Percentiles rank a stretch among this genome's conserved stretches.
These are phyloP conservation scores for Aphelinus certus DNA, from an alignment of 1,140 invertebrate genomes.

Conservation along the genomic window DNA sequence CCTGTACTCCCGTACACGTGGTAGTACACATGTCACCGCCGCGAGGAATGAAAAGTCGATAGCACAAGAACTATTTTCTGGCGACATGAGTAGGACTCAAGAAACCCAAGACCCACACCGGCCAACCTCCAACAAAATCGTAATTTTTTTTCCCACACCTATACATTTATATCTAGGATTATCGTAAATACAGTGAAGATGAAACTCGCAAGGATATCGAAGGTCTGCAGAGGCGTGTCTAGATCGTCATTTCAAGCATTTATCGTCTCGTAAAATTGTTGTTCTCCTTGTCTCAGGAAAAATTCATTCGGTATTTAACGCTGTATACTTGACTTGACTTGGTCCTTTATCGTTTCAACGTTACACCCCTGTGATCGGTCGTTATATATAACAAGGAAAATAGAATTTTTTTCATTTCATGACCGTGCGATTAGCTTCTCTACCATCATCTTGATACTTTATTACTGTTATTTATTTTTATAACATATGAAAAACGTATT, in stretches of 20 bases:
- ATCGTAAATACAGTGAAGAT: conserved; percentile 48
- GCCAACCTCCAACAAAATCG: neutral
- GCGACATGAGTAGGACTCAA: neutral
- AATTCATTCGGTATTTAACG: conserved; percentile 54
- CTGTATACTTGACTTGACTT: conserved; percentile 42
- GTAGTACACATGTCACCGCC: too few species aligned
- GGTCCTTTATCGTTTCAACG: too few species aligned
- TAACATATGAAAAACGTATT: too few species aligned
- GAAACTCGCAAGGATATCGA: conserved; percentile 43
- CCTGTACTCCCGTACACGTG: neutral
- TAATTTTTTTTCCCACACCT: conserved; percentile 7
- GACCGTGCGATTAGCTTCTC: too few species aligned
- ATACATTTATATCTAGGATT: conserved; percentile 41
- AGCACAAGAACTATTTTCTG: neutral
- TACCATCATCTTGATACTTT: too few species aligned
- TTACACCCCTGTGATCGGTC: too few species aligned
- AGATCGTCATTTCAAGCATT: conserved; percentile 43
- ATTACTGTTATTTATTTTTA: too few species aligned
- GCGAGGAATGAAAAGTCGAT: conserved; percentile 27
- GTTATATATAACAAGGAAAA: too few species aligned
- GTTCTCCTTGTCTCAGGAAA: conserved; percentile 37
- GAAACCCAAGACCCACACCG: neutral
- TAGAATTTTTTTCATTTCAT: too few species aligned
- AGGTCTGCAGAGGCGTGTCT: conserved; percentile 17
- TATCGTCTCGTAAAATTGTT: conserved; percentile 49